Evolutionary conservation across 23 tunicate genomes (phyloP), one percentile per base, ranked within the genome.

Genomic region (Aplidium turbinatum): DNA sequence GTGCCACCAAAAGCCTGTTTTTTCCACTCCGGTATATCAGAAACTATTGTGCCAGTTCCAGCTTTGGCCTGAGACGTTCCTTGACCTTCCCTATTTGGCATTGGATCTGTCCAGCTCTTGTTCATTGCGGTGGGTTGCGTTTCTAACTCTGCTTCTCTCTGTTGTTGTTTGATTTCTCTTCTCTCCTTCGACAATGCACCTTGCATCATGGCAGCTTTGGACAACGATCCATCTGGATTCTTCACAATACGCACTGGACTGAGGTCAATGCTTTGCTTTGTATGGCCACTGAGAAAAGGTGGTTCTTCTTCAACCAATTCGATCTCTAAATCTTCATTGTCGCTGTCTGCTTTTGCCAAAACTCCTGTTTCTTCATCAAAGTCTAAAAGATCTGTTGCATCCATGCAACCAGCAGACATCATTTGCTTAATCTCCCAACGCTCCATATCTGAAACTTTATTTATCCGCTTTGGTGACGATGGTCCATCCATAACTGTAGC

Each of bases 191-290:
- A 60, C 28, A 94, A 57, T 6, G 99, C 99, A 60, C 88, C 68
- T 47, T 94, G 99, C 99, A 94, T 94, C 99, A 94, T 94, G 35
- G 99, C 99, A 20, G 99, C 95, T 66, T 94, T 87, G 0, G 99
- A 87, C 40, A 94, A 68, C 2, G 99, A 94, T 13, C 99, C 99
- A 78, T 94, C 99, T 34, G 99, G 99, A 55, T 94, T 94, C 58
- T 94, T 94, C 2, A 94, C 99, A 33, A 94, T 94, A 46, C 95
- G 70, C 4, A 94, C 99, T 0, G 99, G 99, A 64, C 89, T 81
- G 35, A 94, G 75, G 36, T 87, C 95, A 46, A 94, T 78, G 46
- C 89, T 86, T 47, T 94, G 99, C 45, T 87, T 94, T 19, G 99
- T 87, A 57, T 94, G 95, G 16, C 99, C 99, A 70, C 78, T 82